Evolutionary conservation across 2,113 vertebrate species (phyloP), one percentile per base, ranked within the genome.

Genomic region (Puffinus mauretanicus): DNA sequence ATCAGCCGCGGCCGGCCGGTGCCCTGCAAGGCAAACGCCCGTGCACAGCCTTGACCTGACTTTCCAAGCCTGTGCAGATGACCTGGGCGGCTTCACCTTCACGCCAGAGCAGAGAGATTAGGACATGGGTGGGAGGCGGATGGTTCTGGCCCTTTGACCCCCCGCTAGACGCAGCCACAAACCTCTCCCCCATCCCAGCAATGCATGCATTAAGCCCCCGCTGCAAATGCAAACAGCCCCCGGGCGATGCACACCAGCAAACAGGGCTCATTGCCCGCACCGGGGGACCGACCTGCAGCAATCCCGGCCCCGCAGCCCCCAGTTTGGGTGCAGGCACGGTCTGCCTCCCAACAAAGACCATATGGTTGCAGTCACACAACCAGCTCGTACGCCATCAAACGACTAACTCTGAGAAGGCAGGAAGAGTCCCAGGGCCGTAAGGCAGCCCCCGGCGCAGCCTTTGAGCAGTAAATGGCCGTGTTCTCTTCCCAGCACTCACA

Each of bases 401-500:
- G 46, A 83, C 29, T 7, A 54, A 13, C 87, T 34, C 54, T 1
- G n/a, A 91, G 86, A 32, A 72, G 92, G 73, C 62, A 54, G 71
- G 46, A 90, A 73, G 61, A 5, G 25, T 66, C 84, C 90, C 47
- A 5, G 85, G 81, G 81, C 88, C 54, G 7, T 6, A 3, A 27
- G 16, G 60, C 40, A 64, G 90, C 42, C 86, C 94, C 91, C 27
- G 20, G 86, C 11, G 0, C 5, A 16, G 86, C 83, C 51, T 93
- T 71, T 38, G 86, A 86, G 89, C 82, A 79, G 95, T 86, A 95
- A 97, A 95, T 42, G 49, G 67, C 40, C 75, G 30, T 87, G 57
- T 95, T 96, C 93, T 75, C 93, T 92, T 92, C 90, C 93, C 91
- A 94, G 96, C 95, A 67, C 91, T 73, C 51, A 44, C 36, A 88